Conservation (phyloP, 2,113 vertebrate genomes). For the Gobiocypris rarus region DNA sequence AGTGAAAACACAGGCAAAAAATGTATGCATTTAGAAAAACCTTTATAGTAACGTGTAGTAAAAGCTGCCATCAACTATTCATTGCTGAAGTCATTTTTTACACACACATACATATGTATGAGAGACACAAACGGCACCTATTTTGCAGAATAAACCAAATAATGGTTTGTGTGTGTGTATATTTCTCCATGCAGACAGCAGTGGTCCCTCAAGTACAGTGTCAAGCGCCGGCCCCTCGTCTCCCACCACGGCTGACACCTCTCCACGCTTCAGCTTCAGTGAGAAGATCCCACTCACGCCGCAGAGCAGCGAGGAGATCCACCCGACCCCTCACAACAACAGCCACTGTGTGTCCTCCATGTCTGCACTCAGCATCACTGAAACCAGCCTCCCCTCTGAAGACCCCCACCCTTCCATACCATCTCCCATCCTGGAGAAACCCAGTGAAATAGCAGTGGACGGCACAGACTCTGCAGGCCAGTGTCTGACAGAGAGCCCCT, state of each 20-base stretch:
- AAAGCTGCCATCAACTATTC: neutral
- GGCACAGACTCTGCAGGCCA: conserved; percentile 13
- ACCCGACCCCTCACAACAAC: conserved; percentile 63
- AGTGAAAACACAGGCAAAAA: neutral
- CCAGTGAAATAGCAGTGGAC: conserved; percentile 61
- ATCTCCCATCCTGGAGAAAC: conserved; percentile 56
- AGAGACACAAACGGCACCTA: neutral
- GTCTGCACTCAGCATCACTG: neutral
- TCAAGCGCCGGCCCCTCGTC: conserved; percentile 95
- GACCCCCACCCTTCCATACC: conserved; percentile 27
- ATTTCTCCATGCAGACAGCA: conserved; percentile 86
- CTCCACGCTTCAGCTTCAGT: conserved; percentile 86
- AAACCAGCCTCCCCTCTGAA: conserved; percentile 4
- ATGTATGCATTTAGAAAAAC: neutral
- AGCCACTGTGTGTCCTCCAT: conserved; percentile 43
- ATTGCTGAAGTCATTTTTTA: neutral
- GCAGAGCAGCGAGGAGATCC: conserved; percentile 81
- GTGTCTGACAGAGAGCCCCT: neutral
- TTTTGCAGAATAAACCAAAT: neutral
- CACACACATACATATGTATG: neutral
- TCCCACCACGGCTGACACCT: conserved; percentile 85
- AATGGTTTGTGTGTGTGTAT: conserved; percentile 12
- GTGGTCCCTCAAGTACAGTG: conserved; percentile 93
- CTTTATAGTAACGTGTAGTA: neutral
- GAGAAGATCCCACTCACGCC: conserved; percentile 82